A percentile compares a stretch with the other conserved stretches of the same genome.
Conservation (phyloP, 2,888 invertebrate genomes). For the Lasioglossum figueresi region DNA sequence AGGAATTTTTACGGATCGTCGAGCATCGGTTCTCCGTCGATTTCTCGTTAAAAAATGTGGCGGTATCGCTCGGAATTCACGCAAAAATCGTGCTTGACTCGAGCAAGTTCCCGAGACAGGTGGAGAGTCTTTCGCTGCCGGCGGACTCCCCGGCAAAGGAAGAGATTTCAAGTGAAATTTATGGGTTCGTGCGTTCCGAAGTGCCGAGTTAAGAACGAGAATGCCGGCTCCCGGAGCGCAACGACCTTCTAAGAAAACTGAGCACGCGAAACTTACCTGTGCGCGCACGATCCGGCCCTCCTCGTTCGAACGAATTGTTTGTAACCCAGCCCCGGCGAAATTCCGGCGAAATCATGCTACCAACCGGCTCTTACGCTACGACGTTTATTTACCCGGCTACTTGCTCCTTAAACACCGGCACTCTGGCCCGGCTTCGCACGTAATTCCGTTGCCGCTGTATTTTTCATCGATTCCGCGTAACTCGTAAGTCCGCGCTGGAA, state of each 20-base stretch:
- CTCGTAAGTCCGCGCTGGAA: too few species aligned
- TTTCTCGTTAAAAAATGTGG: slow-evolving; percentile 36
- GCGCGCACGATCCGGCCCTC: not conserved
- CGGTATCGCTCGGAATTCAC: slow-evolving; percentile 22
- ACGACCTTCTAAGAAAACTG: slow-evolving; percentile 47
- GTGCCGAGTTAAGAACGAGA: slow-evolving; percentile 67
- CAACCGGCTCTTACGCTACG: not conserved
- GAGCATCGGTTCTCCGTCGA: not conserved
- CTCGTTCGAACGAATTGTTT: not conserved
- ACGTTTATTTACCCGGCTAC: slow-evolving; percentile 2
- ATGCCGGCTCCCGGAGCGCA: slow-evolving; percentile 52
- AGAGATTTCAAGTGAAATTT: slow-evolving; percentile 66
- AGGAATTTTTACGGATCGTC: not conserved
- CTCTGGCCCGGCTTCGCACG: not conserved
- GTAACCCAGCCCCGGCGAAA: not conserved
- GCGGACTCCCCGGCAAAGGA: slow-evolving; percentile 42
- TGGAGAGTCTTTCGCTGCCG: slow-evolving; percentile 31
- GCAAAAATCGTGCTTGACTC: slow-evolving; percentile 40
- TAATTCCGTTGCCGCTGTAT: not conserved
- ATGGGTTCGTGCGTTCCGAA: slow-evolving; percentile 65
- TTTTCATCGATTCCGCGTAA: not conserved
- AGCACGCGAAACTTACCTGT: slow-evolving; percentile 31
- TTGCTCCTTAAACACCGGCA: not conserved
- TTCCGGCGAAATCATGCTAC: slow-evolving; percentile 3
- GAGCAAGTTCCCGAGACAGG: slow-evolving; percentile 42